A percentile compares a stretch with the other conserved stretches of the same genome.
These are phyloP conservation scores for Byasa hedistus DNA, from an alignment of 2,888 invertebrate genomes.

Conservation along the genomic window DNA sequence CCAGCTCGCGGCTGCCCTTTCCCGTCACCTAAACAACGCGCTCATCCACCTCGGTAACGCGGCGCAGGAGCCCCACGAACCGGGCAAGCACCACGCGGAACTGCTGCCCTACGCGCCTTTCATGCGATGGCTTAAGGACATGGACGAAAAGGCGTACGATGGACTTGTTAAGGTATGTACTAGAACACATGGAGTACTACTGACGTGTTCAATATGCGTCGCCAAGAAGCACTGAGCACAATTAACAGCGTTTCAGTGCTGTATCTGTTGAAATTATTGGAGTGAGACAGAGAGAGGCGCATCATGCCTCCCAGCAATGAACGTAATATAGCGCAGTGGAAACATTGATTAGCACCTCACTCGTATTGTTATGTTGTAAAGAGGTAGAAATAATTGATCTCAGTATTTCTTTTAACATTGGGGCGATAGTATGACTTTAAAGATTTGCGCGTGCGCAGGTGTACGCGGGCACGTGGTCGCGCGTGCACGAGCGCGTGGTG, in stretches of 20 bases:
- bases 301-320: no score
- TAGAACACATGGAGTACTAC: no score
- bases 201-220: no score
- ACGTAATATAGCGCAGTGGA: no score
- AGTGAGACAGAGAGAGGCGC: no score
- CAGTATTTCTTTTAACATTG: no score
- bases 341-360: no score
- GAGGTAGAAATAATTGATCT: no score
- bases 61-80: conserved; percentile 65
- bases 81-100: conserved; percentile 91
- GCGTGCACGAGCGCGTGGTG: conserved; percentile 93
- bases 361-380: no score
- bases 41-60: conserved; percentile 93
- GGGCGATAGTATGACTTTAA: no score
- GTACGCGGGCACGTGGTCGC: conserved; percentile 90
- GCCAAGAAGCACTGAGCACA: background rate
- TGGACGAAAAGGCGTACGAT: conserved; percentile 90
- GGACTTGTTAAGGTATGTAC: conserved; percentile 83
- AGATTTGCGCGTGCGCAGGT: background rate
- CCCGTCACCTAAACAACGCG: conserved; percentile 94
- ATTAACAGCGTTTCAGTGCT: no score
- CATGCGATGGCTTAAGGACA: conserved; percentile 94
- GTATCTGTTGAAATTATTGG: no score
- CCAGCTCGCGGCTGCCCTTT: conserved; percentile 83
- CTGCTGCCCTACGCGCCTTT: conserved; percentile 92